Evolutionary conservation across 2,797 vertebrate genomes (phyloP), one percentile per base, ranked within the genome.

Genomic region (Balearica regulorum): DNA sequence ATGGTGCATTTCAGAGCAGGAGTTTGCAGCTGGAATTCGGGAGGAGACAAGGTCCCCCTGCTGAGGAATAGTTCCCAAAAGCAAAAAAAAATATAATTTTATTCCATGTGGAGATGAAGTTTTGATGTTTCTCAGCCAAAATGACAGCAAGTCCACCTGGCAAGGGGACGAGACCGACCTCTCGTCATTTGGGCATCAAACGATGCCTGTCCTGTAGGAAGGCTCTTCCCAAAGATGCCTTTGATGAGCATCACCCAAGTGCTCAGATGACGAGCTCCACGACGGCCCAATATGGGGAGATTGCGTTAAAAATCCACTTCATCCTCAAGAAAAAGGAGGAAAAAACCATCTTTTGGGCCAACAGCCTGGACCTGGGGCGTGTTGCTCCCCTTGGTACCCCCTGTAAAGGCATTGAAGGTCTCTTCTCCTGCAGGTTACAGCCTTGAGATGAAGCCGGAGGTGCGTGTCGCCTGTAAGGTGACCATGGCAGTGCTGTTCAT

Each of bases 221-320:
- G 21, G 11, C 37, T 53, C 62, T 60, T 48, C 44, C 62, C 62
- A 18, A 68, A 43, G 35, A 7, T 5, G 16, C 20, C 20, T 29
- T 19, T 13, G 61, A 49, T 16, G 82, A 29, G 25, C 26, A 20
- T 35, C 53, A 11, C 29, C 70, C 60, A 24, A 3, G 16, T 2
- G 60, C 70, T 35, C 61, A 8, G 35, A 20, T 3, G 19, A 8
- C 31, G 82, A 29, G 20, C 43, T 37, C 72, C 72, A 18, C 8
- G 0, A 8, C 2, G 46, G 25, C 53, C 31, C 6, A 0, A 16
- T 7, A 11, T 0, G 41, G 46, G 28, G 11, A 15, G 4, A 16
- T 12, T 3, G 14, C 3, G 0, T 31, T 29, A 8, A 25, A 53
- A 60, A 9, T 22, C 49, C 31, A 7, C 64, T 39, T 62, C 46